Base-by-base conservation (phyloP, 2,113 vertebrate genomes). In the Meleagris gallopavo region DNA sequence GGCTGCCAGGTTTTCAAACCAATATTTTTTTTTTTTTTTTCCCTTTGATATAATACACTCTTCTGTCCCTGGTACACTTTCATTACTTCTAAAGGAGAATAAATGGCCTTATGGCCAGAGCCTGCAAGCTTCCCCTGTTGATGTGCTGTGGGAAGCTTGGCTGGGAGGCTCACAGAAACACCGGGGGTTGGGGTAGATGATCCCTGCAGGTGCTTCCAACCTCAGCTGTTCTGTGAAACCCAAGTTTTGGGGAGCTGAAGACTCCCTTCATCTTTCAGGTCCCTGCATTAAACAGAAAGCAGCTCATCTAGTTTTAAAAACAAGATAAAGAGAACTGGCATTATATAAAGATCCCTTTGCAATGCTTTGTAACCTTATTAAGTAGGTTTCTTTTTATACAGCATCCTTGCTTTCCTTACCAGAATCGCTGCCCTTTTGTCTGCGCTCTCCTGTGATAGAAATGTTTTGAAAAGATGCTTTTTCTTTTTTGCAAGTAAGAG, bases 271-370 rank as follows among this genome's bases (percentile, higher is more conserved):
- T 27, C 65, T 92, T 92, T 88, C 36, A 66, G 85, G 61, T 90
- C 86, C 38, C 74, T 60, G 48, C 38, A 38, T 69, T 72, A 81
- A 83, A 78, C 41, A 81, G 88, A 88, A 82, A 34, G 58, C 76
- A 81, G 40, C 73, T 88, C 65, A 54, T 62, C 83, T 14, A 78
- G 79, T 88, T 94, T 88, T 93, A 80, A 95, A 94, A 96, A 94
- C 90, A 90, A 84, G 93, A 90, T 72, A 11, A 93, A 91, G 85
- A 83, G 76, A 78, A 76, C 41, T 86, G 36, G 43, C 27, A 6
- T 92, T 72, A 80, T 95, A 74, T 94, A 93, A 90, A 93, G 88
- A 78, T 65, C 69, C 36, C 54, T 86, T 69, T 75, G 22, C 76
- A 22, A 30, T 43, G 52, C 85, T 89, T 67, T 52, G 64, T 60